Percentiles rank a stretch among this genome's conserved stretches.
phyloP scores from a whole-genome alignment of 1,140 invertebrate genomes.

The Cherax quadricarinatus region DNA sequence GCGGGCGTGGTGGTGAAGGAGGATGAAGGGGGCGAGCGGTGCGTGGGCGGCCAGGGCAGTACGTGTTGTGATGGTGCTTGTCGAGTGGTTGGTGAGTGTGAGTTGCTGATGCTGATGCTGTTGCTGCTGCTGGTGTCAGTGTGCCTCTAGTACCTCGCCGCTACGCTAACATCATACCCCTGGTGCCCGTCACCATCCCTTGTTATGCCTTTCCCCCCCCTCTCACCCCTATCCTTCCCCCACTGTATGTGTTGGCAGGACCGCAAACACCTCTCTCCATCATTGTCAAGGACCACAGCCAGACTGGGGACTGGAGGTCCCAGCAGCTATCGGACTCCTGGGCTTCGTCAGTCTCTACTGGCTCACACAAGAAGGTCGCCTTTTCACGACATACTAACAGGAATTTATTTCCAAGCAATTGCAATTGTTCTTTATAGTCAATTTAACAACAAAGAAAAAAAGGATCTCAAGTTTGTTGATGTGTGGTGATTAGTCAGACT shows the following conservation, averaged over 20 bases:
- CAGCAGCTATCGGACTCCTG: no score
- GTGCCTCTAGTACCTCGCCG: conserved; percentile 27
- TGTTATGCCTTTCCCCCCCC: no score
- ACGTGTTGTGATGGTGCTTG: conserved; percentile 58
- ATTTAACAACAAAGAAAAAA: no score
- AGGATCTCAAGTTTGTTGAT: no score
- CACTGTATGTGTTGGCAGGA: background rate
- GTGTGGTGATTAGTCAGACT: background rate
- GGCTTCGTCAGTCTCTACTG: no score
- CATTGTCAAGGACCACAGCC: background rate
- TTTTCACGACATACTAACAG: no score
- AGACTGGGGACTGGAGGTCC: no score
- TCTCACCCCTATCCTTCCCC: background rate
- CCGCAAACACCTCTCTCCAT: conserved; percentile 4
- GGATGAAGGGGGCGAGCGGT: conserved; percentile 21
- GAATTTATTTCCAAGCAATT: no score
- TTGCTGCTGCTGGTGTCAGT: background rate
- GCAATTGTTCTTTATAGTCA: no score
- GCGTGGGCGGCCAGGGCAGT: conserved; percentile 21
- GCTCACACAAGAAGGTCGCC: no score
- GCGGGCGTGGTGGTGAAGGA: background rate
- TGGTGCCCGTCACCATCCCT: background rate
- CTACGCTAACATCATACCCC: background rate
- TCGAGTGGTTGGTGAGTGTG: conserved; percentile 58
- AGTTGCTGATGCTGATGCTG: background rate